Evolutionary conservation across 2,888 invertebrate genomes (phyloP).

Genomic region (Cosmorhoe ocellata): DNA sequence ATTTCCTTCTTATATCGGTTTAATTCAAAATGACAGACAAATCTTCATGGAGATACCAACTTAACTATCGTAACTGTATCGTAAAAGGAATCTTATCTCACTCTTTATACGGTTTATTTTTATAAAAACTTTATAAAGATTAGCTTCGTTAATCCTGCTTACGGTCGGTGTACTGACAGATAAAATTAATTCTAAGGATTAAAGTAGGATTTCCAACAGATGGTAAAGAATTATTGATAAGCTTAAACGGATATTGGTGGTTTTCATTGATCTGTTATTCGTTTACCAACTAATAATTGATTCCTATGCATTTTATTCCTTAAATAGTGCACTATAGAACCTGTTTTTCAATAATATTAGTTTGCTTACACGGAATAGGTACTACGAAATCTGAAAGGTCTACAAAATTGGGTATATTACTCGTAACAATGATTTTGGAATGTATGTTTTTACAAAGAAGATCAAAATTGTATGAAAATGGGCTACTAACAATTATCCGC

Average conservation of each 20-base stretch:
- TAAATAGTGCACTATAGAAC: too few relatives aligned
- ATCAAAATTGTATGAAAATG: too few relatives aligned
- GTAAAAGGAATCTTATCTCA: constrained; percentile 9
- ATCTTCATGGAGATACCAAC: constrained; percentile 14
- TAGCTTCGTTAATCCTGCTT: constrained; percentile 1
- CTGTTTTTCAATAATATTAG: too few relatives aligned
- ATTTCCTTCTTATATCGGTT: constrained; percentile 32
- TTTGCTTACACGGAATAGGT: too few relatives aligned
- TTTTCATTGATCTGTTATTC: constrained; percentile 9
- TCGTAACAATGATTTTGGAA: too few relatives aligned
- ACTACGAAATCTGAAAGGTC: too few relatives aligned
- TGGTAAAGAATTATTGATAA: neutral
- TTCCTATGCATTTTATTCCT: too few relatives aligned
- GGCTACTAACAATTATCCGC: too few relatives aligned
- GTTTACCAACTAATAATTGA: constrained; percentile 2
- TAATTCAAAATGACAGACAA: constrained; percentile 25
- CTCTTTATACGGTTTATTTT: neutral
- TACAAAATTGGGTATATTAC: too few relatives aligned
- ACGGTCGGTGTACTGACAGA: neutral
- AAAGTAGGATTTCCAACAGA: neutral
- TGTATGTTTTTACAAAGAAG: too few relatives aligned
- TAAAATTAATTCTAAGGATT: neutral
- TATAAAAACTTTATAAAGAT: neutral
- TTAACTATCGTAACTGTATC: neutral
- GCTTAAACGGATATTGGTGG: constrained; percentile 1